A percentile compares a stretch with the other conserved stretches of the same genome.
Evolutionary conservation across 1,140 invertebrate species (phyloP).

Genomic region (Brachionus calyciflorus): DNA sequence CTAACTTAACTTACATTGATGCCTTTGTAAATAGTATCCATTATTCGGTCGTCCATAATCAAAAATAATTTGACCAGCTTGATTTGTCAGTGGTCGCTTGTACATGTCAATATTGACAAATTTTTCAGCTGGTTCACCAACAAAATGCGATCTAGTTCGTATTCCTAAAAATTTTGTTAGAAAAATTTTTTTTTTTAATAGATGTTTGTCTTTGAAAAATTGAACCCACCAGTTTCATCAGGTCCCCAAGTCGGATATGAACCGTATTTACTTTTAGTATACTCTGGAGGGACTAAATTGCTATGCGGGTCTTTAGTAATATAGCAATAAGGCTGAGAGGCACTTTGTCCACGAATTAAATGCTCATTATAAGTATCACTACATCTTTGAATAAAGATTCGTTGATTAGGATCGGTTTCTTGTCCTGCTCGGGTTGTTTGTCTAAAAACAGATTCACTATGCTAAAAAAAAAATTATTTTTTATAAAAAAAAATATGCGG

Average conservation of each 20-base stretch:
- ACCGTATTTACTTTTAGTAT: conserved; percentile 53
- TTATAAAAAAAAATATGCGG: too few species aligned
- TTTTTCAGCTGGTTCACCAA: conserved; percentile 52
- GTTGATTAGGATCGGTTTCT: conserved; percentile 49
- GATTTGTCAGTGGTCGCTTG: conserved; percentile 54
- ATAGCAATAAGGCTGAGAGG: conserved; percentile 53
- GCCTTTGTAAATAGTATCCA: conserved; percentile 56
- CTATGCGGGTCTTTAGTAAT: conserved; percentile 53
- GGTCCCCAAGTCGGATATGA: conserved; percentile 56
- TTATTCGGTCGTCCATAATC: conserved; percentile 56
- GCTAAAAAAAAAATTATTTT: background rate
- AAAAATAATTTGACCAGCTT: conserved; percentile 52
- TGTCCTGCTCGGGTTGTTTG: conserved; percentile 48
- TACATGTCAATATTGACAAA: conserved; percentile 57
- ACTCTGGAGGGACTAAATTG: conserved; percentile 50
- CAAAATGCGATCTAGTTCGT: conserved; percentile 54
- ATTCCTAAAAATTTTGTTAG: conserved; percentile 49
- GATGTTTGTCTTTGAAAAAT: background rate
- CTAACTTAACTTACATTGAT: conserved; percentile 52
- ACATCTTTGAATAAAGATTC: conserved; percentile 52
- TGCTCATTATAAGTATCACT: conserved; percentile 54
- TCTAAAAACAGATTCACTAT: conserved; percentile 49
- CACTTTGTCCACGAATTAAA: conserved; percentile 51
- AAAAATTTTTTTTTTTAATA: background rate
- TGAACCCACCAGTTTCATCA: conserved; percentile 53